Conservation (phyloP, 2,113 vertebrate genomes). For the Nycticorax nycticorax region DNA sequence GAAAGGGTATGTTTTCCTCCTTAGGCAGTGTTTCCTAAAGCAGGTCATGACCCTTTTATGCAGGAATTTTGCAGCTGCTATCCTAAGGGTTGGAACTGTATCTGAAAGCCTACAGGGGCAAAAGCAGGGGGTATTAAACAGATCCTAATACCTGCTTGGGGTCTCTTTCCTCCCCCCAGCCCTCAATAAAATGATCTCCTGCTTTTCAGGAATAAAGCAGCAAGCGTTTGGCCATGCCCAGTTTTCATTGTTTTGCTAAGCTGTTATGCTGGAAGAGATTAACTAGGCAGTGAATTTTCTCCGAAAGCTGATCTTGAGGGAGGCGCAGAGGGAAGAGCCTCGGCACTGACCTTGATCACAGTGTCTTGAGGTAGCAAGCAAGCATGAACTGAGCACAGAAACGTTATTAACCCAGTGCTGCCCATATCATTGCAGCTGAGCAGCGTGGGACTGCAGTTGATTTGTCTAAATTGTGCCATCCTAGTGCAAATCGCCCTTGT, state of each 20-base stretch:
- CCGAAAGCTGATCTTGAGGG: slow-evolving; percentile 17
- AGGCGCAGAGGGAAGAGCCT: neutral
- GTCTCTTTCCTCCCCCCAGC: neutral
- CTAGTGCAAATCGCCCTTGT: neutral
- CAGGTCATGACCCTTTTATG: slow-evolving; percentile 37
- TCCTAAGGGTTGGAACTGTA: neutral
- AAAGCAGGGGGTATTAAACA: neutral
- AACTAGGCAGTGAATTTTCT: slow-evolving; percentile 28
- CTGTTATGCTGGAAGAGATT: slow-evolving; percentile 18
- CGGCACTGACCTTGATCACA: neutral
- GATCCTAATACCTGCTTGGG: neutral
- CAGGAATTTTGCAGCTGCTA: slow-evolving; percentile 53
- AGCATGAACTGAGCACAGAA: neutral
- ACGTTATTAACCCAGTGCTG: neutral
- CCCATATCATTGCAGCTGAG: fast-evolving
- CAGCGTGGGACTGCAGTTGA: fast-evolving
- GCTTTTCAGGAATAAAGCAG: slow-evolving; percentile 55
- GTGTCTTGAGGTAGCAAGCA: neutral
- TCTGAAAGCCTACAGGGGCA: neutral
- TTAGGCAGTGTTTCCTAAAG: slow-evolving; percentile 43
- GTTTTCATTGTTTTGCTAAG: slow-evolving; percentile 43
- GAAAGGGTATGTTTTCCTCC: slow-evolving; percentile 24
- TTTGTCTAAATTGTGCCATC: neutral
- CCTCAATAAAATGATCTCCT: neutral
- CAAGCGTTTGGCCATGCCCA: neutral